phyloP scores from a whole-genome alignment of 2,888 invertebrate genomes.

The Eilema depressum region DNA sequence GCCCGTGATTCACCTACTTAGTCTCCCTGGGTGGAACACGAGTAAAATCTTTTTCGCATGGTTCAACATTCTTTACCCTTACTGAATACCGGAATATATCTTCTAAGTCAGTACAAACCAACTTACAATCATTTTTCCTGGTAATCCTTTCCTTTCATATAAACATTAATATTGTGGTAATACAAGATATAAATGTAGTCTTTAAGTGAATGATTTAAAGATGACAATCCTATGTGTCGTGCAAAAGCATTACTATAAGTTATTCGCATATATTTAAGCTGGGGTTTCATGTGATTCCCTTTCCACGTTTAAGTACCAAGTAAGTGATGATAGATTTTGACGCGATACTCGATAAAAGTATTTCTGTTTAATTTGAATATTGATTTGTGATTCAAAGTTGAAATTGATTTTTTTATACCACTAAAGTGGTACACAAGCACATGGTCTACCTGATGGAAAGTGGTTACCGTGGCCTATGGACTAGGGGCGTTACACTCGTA shows the following conservation, averaged over 20 bases:
- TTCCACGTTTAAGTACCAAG: background rate
- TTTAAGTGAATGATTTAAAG: background rate
- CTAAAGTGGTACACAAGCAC: too few species aligned
- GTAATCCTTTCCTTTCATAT: constrained; percentile 6
- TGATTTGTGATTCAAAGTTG: too few species aligned
- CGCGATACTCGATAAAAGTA: background rate
- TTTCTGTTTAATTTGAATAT: background rate
- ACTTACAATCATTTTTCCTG: background rate
- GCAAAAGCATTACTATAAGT: background rate
- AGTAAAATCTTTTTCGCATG: too few species aligned
- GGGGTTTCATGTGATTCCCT: constrained; percentile 7
- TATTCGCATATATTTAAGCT: background rate
- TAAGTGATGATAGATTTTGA: background rate
- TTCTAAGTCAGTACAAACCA: background rate
- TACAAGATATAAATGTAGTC: background rate
- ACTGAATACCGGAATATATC: background rate
- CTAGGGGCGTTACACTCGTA: too few species aligned
- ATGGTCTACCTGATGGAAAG: too few species aligned
- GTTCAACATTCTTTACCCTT: background rate
- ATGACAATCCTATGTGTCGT: constrained; percentile 10
- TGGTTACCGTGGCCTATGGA: too few species aligned
- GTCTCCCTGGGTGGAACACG: too few species aligned
- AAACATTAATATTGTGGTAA: constrained; percentile 17
- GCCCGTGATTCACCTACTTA: too few species aligned
- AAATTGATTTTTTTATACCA: too few species aligned